Evolutionary conservation across 1,140 invertebrate genomes (phyloP), one percentile per base, ranked within the genome.

Genomic region (Drosophila lacteicornis): DNA sequence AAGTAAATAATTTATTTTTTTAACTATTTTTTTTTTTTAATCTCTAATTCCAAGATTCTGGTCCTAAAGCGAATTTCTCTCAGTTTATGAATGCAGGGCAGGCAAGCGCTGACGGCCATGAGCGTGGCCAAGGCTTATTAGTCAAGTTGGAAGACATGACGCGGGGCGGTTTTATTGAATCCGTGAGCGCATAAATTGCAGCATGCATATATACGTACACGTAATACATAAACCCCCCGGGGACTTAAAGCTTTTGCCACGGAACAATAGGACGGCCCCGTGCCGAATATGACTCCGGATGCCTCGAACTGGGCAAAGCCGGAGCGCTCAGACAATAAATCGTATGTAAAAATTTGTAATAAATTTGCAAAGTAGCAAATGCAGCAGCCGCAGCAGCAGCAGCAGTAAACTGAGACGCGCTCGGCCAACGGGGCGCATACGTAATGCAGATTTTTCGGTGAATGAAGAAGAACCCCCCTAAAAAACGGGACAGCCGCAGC

Each of bases 291-390:
- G 66, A 69, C 66, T 67, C n/a, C 33, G 76, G 82, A 87, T 76
- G 71, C 45, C 71, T 51, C 51, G 51, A 55, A 53, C 65, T 61
- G 58, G 60, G 51, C 46, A 43, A n/a, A 40, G 51, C 49, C 75
- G 66, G 49, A 61, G 84, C 85, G 84, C 84, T 79, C 84, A 71
- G 75, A 87, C 84, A 88, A 87, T 87, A 87, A 87, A 87, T 87
- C 84, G 84, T 88, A 87, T 87, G 84, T 87, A 87, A 83, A 88
- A 87, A 87, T 87, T 87, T 90, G 84, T 87, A 88, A 88, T 87
- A 87, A 87, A 87, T 87, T 88, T 80, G 84, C 84, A 87, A 87
- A 87, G 84, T 88, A 88, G 84, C 84, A 87, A 87, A 83, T 84
- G 84, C 84, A 88, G 84, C 84, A 79, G 79, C 69, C 63, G 62